A percentile compares a stretch with the other conserved stretches of the same genome.
phyloP scores from a whole-genome alignment of 2,797 vertebrate genomes.

The Cetoscarus ocellatus region DNA sequence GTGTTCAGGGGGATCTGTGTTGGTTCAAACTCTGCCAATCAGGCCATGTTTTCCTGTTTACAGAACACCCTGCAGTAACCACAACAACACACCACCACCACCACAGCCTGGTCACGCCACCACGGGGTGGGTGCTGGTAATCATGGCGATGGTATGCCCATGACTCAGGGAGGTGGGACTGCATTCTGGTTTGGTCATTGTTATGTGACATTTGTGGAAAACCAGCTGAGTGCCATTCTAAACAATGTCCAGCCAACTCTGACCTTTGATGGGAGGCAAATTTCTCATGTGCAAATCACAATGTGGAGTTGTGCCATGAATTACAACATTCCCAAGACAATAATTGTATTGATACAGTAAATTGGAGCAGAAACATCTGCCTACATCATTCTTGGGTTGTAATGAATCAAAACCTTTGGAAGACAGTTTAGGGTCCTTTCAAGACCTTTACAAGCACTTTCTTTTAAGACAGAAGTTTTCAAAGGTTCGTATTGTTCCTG shows the following conservation, averaged over 20 bases:
- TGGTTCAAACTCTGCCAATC: constrained; percentile 29
- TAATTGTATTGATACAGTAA: constrained; percentile 56
- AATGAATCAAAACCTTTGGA: constrained; percentile 1
- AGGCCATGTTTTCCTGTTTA: constrained; percentile 54
- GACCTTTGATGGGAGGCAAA: constrained; percentile 74
- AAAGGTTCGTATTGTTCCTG: too few relatives aligned
- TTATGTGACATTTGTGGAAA: constrained; percentile 71
- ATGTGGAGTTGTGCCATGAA: constrained; percentile 57
- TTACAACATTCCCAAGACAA: constrained; percentile 66
- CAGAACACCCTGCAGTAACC: constrained; percentile 53
- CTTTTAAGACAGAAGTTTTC: too few relatives aligned
- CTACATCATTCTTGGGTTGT: constrained; percentile 25
- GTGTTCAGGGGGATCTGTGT: constrained; percentile 21
- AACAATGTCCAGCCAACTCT: constrained; percentile 70
- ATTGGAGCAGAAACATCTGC: constrained; percentile 20
- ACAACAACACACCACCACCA: constrained; percentile 45
- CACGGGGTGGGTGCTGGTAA: constrained; percentile 41
- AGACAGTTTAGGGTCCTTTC: not conserved
- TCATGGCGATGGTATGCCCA: constrained; percentile 59
- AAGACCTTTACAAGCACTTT: too few relatives aligned
- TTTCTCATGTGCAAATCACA: constrained; percentile 61
- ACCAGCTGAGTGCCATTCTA: constrained; percentile 62
- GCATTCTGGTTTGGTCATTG: constrained; percentile 56
- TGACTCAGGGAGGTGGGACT: constrained; percentile 63
- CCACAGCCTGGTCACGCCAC: constrained; percentile 40